Base-by-base conservation (phyloP, 2,888 invertebrate genomes). In the Drosophila conformis region DNA sequence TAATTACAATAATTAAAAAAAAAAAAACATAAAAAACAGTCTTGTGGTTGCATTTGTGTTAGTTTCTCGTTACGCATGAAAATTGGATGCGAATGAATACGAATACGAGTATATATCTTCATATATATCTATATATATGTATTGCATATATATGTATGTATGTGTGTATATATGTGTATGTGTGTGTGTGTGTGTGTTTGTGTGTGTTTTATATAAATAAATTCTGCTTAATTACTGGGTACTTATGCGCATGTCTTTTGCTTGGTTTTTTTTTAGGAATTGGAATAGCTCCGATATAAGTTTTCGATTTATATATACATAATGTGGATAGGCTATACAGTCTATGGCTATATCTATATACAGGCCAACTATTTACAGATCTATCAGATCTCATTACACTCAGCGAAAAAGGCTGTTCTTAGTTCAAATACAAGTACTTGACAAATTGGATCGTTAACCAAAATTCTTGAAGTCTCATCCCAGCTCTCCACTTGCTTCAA, bases 1-100 rank as follows among this genome's bases (percentile, higher is more conserved):
- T 78, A 67, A 51, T 73, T 75, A 49, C 51, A 78, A 61, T 57
- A 56, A 15, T 38, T 21, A 42, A 73, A 73, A 71, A 79, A 75
- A 75, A 77, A 77, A 70, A 81, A 86, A 73, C 63, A 78, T 73
- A 68, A 64, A 88, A 88, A 91, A 91, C 92, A 92, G 92, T 92
- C 92, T 92, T 91, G 90, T 91, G 87, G 92, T 92, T 92, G 90
- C 92, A 92, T 92, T 92, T 92, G 90, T 92, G 91, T 91, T 87
- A 89, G 76, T 88, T 87, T 80, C 81, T 82, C 82, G 73, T 76
- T 64, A 64, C 80, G 82, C 87, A 71, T 82, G 73, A 74, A 70
- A 38, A 29, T 56, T 83, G 69, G 70, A 79, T 84, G 82, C 84
- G 87, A 87, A 85, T 79, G 74, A 68, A 78, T 76, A 83, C 65